Evolutionary conservation across 2,797 vertebrate genomes (phyloP).

Genomic region (Phoebastria nigripes): DNA sequence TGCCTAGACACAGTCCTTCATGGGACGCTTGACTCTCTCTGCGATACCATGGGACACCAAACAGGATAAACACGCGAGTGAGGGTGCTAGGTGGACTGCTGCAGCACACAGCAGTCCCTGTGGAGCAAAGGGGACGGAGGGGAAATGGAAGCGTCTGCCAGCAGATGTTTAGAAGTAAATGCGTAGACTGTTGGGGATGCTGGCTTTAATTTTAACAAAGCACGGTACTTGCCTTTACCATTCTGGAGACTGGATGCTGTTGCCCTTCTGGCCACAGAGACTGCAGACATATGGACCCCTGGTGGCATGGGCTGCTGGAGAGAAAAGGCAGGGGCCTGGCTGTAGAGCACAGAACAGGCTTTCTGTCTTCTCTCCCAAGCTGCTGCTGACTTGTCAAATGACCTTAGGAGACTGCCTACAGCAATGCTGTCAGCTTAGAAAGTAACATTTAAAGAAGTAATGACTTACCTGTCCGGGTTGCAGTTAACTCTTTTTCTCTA

Average conservation of each 20-base stretch:
- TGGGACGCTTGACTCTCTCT: background rate
- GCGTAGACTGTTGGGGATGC: background rate
- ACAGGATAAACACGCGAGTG: fast-evolving
- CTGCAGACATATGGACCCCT: background rate
- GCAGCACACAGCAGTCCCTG: background rate
- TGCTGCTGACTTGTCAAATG: background rate
- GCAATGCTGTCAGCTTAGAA: background rate
- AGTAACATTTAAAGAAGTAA: background rate
- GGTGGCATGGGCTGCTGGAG: background rate
- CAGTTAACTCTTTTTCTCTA: background rate
- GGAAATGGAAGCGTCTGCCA: background rate
- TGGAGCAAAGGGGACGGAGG: background rate
- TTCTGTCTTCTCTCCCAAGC: background rate
- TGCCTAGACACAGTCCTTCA: background rate
- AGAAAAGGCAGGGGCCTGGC: background rate
- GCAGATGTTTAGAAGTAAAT: background rate
- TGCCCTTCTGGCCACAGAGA: background rate
- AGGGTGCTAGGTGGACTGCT: background rate
- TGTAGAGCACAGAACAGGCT: background rate
- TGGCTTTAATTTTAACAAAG: background rate
- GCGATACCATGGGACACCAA: background rate
- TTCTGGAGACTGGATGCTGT: background rate
- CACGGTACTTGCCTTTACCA: background rate
- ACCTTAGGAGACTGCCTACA: background rate
- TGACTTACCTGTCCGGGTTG: background rate